Evolutionary conservation across 1,140 invertebrate genomes (phyloP), one percentile per base, ranked within the genome.

Genomic region (Galleria mellonella): DNA sequence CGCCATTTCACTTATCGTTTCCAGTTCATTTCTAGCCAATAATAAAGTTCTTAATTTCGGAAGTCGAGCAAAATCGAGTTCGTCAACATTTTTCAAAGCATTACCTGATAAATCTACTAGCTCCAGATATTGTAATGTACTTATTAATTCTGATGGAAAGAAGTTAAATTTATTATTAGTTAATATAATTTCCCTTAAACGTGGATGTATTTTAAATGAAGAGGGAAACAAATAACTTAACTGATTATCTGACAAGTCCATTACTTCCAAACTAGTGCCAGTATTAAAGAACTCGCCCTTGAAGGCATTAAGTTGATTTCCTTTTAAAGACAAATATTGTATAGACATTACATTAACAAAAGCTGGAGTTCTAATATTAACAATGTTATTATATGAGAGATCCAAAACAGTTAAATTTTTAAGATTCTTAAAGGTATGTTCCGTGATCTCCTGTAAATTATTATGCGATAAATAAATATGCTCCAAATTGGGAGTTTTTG

Each of bases 1-100:
- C 0, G 94, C 93, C 83, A 94, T 91, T 83, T 96, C 94, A 52
- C 92, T 93, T 8, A 97, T 89, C 43, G 90, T 89, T 62, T 94
- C 93, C 51, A 97, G 89, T 53, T 91, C 83, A 68, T 97, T 97
- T 44, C 91, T 69, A 0, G 91, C 89, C 8, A 97, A 71, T 51
- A 92, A 83, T 14, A 97, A 71, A 1, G 87, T 84, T 43, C 91
- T 87, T 1, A 97, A 78, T 41, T 91, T 87, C 2, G 92, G 91
- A 15, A 96, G 84, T 33, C 94, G 90, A 0, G 94, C 92, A 77
- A 97, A 97, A 61, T 95, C 93, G 52, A 94, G 89, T 68, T 96
- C 94, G 44, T 94, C 92, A 5, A 97, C 87, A 10, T 89, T 90
- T 69, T 92, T 92, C 11, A 97, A 76, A 43, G 89, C 87, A 72